Conservation (phyloP, 2,113 vertebrate genomes). For the Balaeniceps rex region DNA sequence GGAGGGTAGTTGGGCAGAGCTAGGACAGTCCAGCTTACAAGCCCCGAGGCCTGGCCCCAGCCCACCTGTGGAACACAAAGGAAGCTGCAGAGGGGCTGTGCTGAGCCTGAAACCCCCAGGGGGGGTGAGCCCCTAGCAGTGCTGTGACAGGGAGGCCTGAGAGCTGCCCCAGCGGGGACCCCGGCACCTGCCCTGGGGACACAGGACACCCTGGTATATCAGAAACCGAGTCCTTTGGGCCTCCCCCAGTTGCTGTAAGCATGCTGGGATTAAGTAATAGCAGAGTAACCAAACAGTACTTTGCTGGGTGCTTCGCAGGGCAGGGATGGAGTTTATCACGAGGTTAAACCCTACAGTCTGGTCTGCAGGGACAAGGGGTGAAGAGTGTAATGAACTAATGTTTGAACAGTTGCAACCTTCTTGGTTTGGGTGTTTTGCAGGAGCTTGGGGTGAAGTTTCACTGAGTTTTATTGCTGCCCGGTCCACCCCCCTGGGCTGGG, state of each 20-base stretch:
- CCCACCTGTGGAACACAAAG: not conserved
- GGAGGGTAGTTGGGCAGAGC: not conserved
- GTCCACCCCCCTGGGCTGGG: not conserved
- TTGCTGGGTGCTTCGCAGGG: not conserved
- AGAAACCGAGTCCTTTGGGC: not conserved
- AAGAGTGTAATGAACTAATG: fast-evolving
- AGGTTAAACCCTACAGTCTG: not conserved
- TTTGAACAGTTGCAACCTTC: not conserved
- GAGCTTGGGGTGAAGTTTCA: not conserved
- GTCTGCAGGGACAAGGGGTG: not conserved
- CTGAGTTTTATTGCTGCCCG: not conserved
- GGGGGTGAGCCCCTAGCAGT: not conserved
- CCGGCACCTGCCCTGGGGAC: not conserved
- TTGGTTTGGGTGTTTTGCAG: not conserved
- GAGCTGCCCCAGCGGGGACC: not conserved
- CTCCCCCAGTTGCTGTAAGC: fast-evolving
- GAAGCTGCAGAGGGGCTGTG: not conserved
- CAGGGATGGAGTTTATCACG: not conserved
- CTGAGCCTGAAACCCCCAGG: fast-evolving
- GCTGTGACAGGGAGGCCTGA: fast-evolving
- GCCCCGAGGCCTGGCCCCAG: not conserved
- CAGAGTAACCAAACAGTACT: not conserved
- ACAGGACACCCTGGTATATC: not conserved
- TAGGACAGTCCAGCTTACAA: not conserved
- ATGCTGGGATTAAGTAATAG: not conserved